A percentile compares a stretch with the other conserved stretches of the same genome.
Evolutionary conservation across 2,888 invertebrate species (phyloP).

Genomic region (Ophion ellenae): DNA sequence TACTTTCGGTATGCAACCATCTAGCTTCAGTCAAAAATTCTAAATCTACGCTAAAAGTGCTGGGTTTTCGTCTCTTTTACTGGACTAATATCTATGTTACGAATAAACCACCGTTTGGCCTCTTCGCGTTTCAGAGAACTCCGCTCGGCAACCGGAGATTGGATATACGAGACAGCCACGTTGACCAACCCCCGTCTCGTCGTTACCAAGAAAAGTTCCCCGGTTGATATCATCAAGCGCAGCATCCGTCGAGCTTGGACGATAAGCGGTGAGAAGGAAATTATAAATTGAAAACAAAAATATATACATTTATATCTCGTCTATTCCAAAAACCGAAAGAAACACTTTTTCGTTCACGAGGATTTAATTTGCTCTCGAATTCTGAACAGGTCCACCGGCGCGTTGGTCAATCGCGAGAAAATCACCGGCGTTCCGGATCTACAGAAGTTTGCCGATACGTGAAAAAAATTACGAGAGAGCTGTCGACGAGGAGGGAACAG

Average conservation of each 20-base stretch:
- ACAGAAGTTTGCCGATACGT: constrained; percentile 86
- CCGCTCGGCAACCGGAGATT: constrained; percentile 88
- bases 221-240: constrained; percentile 88
- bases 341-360: background rate
- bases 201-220: constrained; percentile 85
- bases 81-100: background rate
- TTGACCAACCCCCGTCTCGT: constrained; percentile 55
- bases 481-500: constrained; percentile 60
- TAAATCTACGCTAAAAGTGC: too few species aligned
- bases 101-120: constrained; percentile 23
- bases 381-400: constrained; percentile 84
- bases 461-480: constrained; percentile 83
- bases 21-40: too few species aligned
- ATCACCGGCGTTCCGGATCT: constrained; percentile 86
- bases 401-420: constrained; percentile 85
- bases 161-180: constrained; percentile 87
- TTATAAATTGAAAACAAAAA: background rate
- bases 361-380: background rate
- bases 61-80: too few species aligned
- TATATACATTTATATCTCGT: constrained; percentile 12
- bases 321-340: background rate
- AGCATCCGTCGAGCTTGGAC: constrained; percentile 90
- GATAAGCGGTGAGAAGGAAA: constrained; percentile 86
- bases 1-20: too few species aligned
- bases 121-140: constrained; percentile 87